phyloP scores from a whole-genome alignment of 2,113 vertebrate species.

The Scytalopus superciliaris region DNA sequence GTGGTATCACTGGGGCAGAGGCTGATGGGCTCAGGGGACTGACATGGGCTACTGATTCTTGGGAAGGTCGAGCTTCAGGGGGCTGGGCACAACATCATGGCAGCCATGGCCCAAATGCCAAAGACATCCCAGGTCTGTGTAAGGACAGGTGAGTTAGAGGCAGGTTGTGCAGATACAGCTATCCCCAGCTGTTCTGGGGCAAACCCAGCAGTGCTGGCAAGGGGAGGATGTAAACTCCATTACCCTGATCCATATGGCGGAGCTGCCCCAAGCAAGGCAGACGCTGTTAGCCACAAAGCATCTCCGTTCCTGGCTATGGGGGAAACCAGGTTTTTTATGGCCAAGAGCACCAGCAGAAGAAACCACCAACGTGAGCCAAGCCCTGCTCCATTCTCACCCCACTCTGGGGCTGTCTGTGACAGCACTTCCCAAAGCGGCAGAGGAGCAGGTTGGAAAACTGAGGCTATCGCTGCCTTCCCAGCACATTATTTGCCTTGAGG shows the following conservation, averaged over 20 bases:
- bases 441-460: background rate
- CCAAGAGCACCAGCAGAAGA: background rate
- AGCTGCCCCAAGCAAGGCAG: background rate
- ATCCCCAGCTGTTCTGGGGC: background rate
- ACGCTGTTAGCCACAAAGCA: background rate
- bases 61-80: background rate
- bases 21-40: background rate
- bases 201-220: background rate
- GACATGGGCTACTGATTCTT: background rate
- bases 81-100: background rate
- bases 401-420: background rate
- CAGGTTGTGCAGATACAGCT: background rate
- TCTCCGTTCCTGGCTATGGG: background rate
- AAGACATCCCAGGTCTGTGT: background rate
- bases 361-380: background rate
- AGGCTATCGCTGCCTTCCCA: background rate
- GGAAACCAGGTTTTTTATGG: background rate
- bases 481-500: background rate
- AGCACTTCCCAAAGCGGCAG: rapidly evolving
- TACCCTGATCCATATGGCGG: background rate
- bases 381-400: background rate
- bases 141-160: background rate
- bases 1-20: background rate
- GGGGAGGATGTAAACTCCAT: background rate
- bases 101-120: background rate